These are phyloP conservation scores for Callospermophilus lateralis DNA, from an alignment of 2,113 vertebrate genomes.

Conservation along the genomic window DNA sequence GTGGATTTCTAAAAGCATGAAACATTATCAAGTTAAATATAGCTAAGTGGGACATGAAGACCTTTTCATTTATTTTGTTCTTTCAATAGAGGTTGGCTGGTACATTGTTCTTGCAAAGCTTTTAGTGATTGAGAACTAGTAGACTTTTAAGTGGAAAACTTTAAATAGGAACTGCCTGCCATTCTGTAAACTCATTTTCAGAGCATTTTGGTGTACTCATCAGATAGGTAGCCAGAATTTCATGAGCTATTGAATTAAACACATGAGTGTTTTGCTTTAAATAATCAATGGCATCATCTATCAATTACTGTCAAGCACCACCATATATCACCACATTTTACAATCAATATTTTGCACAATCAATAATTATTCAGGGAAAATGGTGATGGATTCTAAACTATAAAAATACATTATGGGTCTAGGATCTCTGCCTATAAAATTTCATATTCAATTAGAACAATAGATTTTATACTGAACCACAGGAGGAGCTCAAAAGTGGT, in stretches of 20 bases:
- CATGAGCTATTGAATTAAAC: neutral
- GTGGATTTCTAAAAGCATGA: constrained; percentile 39
- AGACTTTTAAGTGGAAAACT: constrained; percentile 56
- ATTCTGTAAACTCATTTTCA: constrained; percentile 45
- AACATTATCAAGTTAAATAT: constrained; percentile 52
- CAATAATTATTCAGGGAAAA: neutral
- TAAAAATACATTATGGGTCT: neutral
- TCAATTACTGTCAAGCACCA: neutral
- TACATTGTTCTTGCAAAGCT: constrained; percentile 15
- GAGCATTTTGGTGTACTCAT: neutral
- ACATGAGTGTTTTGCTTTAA: neutral
- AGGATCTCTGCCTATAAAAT: neutral
- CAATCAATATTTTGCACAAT: constrained; percentile 30
- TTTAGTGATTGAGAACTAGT: constrained; percentile 45
- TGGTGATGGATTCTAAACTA: neutral
- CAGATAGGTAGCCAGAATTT: neutral
- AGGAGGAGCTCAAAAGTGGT: neutral
- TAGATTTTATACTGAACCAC: neutral
- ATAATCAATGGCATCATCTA: neutral
- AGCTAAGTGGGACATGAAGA: constrained; percentile 55
- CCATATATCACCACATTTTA: neutral
- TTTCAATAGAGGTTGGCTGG: constrained; percentile 25
- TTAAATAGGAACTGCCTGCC: constrained; percentile 35
- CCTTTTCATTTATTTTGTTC: constrained; percentile 65
- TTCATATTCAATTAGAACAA: constrained; percentile 6